Conservation (phyloP, 1,140 invertebrate species). For the Camponotus floridanus region DNA sequence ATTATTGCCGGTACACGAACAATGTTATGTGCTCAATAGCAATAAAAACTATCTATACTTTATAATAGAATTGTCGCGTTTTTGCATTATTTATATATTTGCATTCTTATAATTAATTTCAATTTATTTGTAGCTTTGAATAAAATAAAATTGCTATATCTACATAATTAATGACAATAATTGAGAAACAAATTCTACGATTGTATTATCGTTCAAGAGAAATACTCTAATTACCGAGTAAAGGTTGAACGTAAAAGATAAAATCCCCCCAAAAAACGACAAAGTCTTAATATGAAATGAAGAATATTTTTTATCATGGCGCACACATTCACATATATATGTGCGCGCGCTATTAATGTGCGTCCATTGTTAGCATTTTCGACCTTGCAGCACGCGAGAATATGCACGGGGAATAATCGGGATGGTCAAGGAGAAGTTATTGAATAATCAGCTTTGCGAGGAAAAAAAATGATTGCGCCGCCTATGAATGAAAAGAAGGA, state of each 20-base stretch:
- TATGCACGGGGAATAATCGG: slow-evolving; percentile 54
- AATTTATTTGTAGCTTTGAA: neutral
- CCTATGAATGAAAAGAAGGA: slow-evolving; percentile 62
- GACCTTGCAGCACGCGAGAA: slow-evolving; percentile 59
- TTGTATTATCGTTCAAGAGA: too few species aligned
- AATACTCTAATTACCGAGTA: neutral
- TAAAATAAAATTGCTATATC: too few species aligned
- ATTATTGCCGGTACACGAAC: slow-evolving; percentile 47
- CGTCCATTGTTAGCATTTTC: slow-evolving; percentile 59
- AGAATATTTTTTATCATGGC: slow-evolving; percentile 20
- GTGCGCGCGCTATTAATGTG: slow-evolving; percentile 34
- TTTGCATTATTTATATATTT: neutral
- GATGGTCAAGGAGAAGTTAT: slow-evolving; percentile 58
- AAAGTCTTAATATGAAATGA: neutral
- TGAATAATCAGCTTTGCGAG: slow-evolving; percentile 53
- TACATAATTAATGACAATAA: neutral
- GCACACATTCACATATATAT: neutral
- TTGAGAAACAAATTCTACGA: slow-evolving; percentile 15
- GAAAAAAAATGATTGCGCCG: slow-evolving; percentile 40
- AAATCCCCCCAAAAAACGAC: neutral
- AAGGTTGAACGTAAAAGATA: neutral
- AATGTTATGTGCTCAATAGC: slow-evolving; percentile 57
- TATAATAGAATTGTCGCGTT: neutral
- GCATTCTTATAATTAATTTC: neutral
- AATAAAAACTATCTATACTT: slow-evolving; percentile 7